Conservation (phyloP, 2,113 vertebrate genomes). For the Muntiacus reevesi region DNA sequence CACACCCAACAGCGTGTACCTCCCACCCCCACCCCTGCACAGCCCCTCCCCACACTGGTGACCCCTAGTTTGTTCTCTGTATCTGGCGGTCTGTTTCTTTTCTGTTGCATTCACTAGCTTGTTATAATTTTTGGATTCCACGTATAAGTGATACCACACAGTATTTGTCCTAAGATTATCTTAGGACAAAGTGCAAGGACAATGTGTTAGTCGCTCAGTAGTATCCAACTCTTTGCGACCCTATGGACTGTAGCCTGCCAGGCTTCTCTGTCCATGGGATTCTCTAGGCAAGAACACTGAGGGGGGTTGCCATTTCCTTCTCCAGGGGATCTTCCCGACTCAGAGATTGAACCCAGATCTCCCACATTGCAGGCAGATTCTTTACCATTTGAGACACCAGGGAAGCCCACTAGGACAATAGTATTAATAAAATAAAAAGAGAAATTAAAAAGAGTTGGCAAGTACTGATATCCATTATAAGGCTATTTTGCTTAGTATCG, state of each 20-base stretch:
- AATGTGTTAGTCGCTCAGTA: background rate
- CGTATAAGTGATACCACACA: background rate
- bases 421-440: background rate
- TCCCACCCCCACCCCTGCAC: background rate
- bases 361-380: no score
- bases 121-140: background rate
- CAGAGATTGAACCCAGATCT: no score
- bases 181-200: background rate
- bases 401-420: no score
- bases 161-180: background rate
- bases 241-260: no score
- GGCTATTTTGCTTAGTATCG: background rate
- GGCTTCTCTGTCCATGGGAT: no score
- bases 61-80: background rate
- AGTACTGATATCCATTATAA: no score
- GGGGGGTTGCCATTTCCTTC: no score
- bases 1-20: background rate
- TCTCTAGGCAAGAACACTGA: no score
- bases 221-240: background rate
- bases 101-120: background rate
- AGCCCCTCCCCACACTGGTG: accelerated
- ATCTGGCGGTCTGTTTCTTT: background rate
- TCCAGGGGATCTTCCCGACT: no score
- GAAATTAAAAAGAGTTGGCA: background rate
- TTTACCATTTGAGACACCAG: no score